A percentile compares a stretch with the other conserved stretches of the same genome.
Evolutionary conservation across 2,888 invertebrate genomes (phyloP).

Genomic region (Megaustenia siamemsis): DNA sequence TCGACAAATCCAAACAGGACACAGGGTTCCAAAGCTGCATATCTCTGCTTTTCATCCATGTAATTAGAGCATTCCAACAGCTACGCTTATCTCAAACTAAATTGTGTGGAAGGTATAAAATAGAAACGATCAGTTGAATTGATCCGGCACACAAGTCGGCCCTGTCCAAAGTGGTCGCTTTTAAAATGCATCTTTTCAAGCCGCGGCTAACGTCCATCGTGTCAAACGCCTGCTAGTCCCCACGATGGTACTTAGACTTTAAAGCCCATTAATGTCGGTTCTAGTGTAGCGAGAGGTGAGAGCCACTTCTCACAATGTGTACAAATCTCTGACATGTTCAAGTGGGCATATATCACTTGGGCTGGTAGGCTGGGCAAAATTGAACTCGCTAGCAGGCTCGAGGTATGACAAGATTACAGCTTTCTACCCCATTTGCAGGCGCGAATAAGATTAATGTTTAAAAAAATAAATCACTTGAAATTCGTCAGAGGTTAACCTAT

Average conservation of each 20-base stretch:
- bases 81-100: background rate
- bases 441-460: background rate
- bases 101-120: background rate
- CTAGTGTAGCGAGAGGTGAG: background rate
- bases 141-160: background rate
- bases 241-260: background rate
- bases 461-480: too few species aligned
- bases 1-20: too few species aligned
- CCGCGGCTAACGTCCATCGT: background rate
- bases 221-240: background rate
- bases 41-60: background rate
- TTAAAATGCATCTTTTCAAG: constrained; percentile 5
- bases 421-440: background rate
- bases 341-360: constrained; percentile 27
- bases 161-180: background rate
- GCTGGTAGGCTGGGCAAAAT: background rate
- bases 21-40: too few species aligned
- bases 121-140: background rate
- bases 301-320: constrained; percentile 1
- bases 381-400: constrained; percentile 3
- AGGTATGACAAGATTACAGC: background rate
- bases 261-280: constrained; percentile 29
- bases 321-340: constrained; percentile 40
- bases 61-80: background rate
- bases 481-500: too few species aligned